Base-by-base conservation (phyloP, 2,797 vertebrate species). In the Cygnus olor region DNA sequence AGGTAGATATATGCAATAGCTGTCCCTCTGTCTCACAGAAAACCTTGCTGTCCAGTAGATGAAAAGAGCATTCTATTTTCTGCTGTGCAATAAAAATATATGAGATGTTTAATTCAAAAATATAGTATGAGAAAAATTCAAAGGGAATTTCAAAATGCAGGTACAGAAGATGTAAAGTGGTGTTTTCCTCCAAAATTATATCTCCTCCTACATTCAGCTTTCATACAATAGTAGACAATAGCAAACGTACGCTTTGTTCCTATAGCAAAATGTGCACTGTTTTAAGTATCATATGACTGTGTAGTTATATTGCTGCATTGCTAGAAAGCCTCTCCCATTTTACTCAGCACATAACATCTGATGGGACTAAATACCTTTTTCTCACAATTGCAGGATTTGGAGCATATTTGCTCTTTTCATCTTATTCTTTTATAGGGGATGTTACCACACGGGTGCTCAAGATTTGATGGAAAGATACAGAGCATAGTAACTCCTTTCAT, bases 311-410 rank as follows among this genome's bases (percentile, higher is more conserved):
- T 57, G 7, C 20, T 80, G 66, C 47, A 45, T n/a, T 80, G 82
- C 85, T 84, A 81, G 93, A 92, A 94, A 27, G 6, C 53, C 47
- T 84, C 72, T 86, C 40, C 73, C 65, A 60, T 87, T 76, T 87
- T n/a, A 10, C 56, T 89, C 56, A 77, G 77, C 70, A 71, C 5
- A 2, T 24, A 81, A 78, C 49, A 90, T 91, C 80, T 96, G 76
- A 72, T 90, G 87, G 84, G 85, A 57, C 63, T 92, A 74, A 91
- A 71, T n/a, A 40, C 28, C 47, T 96, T 72, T 38, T 68, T 89
- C 89, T 88, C 73, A 80, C 77, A 97, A 94, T 88, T 96, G 78
- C 65, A 94, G 89, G 61, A 40, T 96, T 73, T 79, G 82, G 56
- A 84, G 69, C 45, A 42, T 76, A 65, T 42, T 17, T 86, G 34